phyloP scores from a whole-genome alignment of 2,888 invertebrate species.

The Pseudococcus viburni region DNA sequence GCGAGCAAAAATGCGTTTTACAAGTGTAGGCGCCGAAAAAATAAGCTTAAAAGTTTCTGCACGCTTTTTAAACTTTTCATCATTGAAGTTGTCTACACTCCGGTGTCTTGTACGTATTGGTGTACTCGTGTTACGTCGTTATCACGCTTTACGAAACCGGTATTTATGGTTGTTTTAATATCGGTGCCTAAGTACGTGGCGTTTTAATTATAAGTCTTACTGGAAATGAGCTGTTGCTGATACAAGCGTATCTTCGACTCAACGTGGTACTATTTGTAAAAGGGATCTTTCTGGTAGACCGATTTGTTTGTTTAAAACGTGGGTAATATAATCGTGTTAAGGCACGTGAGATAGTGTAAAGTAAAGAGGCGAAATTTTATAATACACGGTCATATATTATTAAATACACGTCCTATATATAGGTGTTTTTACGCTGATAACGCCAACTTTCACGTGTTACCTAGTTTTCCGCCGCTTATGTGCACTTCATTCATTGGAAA shows the following conservation, averaged over 20 bases:
- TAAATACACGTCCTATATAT: not conserved
- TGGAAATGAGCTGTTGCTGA: not conserved
- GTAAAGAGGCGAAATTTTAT: slow-evolving; percentile 1
- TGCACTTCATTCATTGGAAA: not conserved
- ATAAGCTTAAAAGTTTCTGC: slow-evolving; percentile 35
- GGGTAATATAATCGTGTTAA: slow-evolving; percentile 17
- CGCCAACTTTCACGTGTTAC: not conserved
- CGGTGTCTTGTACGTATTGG: not conserved
- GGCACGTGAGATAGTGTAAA: not conserved
- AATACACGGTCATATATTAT: not conserved
- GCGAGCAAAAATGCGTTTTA: not conserved
- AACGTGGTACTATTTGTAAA: not conserved
- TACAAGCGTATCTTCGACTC: not conserved
- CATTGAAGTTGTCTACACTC: not conserved
- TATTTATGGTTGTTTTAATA: slow-evolving; percentile 1
- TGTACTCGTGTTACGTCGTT: not conserved
- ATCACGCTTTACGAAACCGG: not conserved
- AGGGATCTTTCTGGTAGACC: slow-evolving; percentile 7
- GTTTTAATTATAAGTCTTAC: not conserved
- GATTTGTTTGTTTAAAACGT: slow-evolving; percentile 1
- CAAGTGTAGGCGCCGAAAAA: slow-evolving; percentile 1
- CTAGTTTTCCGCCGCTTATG: not conserved
- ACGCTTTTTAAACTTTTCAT: slow-evolving; percentile 20
- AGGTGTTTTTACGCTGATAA: slow-evolving; percentile 7
- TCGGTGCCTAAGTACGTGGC: not conserved